Evolutionary conservation across 2,797 vertebrate genomes (phyloP).

Genomic region (Dryobates pubescens): DNA sequence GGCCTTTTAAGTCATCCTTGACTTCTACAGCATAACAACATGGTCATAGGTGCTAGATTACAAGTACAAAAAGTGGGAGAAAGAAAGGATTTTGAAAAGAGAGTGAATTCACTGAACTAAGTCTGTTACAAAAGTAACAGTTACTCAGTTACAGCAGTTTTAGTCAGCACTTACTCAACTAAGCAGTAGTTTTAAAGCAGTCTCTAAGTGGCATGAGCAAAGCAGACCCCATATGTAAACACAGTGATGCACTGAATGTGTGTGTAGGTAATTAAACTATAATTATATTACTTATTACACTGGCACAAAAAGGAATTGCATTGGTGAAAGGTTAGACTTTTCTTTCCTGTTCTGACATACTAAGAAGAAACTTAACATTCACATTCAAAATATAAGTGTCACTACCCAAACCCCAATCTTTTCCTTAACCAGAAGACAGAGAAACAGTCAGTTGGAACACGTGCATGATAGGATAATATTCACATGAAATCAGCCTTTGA

Average conservation of each 20-base stretch:
- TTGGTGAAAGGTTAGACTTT: constrained; percentile 26
- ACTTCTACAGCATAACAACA: not conserved
- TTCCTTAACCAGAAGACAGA: not conserved
- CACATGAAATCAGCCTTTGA: not conserved
- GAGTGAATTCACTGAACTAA: not conserved
- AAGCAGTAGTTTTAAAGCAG: not conserved
- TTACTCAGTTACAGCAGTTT: not conserved
- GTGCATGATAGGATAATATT: not conserved
- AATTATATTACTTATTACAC: constrained; percentile 40
- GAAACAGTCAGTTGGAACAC: not conserved
- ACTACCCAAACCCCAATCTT: not conserved
- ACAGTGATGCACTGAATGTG: not conserved
- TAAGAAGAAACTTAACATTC: not conserved
- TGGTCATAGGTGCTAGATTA: not conserved
- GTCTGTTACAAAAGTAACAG: not conserved
- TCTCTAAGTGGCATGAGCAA: not conserved
- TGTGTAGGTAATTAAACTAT: constrained; percentile 39
- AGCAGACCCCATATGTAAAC: not conserved
- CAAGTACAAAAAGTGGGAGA: not conserved
- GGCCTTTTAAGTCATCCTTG: not conserved
- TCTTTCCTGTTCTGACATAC: constrained; percentile 27
- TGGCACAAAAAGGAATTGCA: constrained; percentile 11
- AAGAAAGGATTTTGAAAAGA: not conserved
- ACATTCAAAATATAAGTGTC: constrained; percentile 22
- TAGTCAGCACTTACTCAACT: not conserved